A percentile compares a stretch with the other conserved stretches of the same genome.
Evolutionary conservation across 2,888 invertebrate species (phyloP).

Genomic region (Drosophila neotestacea): DNA sequence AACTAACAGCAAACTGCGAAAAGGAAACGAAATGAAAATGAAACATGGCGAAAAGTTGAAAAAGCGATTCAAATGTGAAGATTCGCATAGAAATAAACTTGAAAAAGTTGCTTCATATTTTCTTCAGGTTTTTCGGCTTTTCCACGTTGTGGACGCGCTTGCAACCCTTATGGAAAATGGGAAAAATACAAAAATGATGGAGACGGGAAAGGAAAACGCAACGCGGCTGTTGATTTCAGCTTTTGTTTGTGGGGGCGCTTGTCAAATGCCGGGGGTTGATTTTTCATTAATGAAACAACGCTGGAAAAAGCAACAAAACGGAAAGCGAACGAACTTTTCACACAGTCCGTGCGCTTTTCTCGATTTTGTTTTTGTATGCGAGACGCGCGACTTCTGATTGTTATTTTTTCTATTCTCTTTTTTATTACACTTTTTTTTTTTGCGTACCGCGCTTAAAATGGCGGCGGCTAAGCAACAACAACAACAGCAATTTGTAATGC

Average conservation of each 20-base stretch:
- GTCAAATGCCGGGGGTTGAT: constrained; percentile 67
- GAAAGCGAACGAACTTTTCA: constrained; percentile 60
- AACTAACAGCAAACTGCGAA: constrained; percentile 26
- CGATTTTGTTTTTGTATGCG: constrained; percentile 45
- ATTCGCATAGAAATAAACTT: constrained; percentile 71
- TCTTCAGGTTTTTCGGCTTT: constrained; percentile 33
- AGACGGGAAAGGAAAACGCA: constrained; percentile 12
- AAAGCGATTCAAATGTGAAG: constrained; percentile 38
- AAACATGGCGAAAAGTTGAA: constrained; percentile 29
- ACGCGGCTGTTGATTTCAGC: constrained; percentile 59
- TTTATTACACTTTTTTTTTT: constrained; percentile 15
- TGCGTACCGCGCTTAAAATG: constrained; percentile 65
- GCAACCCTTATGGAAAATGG: constrained; percentile 65
- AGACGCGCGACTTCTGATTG: constrained; percentile 14
- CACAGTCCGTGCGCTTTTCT: constrained; percentile 48
- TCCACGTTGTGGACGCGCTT: constrained; percentile 1
- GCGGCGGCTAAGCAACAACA: constrained; percentile 48
- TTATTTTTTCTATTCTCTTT: constrained; percentile 25
- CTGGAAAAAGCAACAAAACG: constrained; percentile 38
- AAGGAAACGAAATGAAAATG: constrained; percentile 47
- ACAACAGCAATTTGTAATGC: constrained; percentile 24
- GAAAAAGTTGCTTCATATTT: constrained; percentile 46
- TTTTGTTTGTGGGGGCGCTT: constrained; percentile 72
- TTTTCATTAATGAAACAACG: constrained; percentile 74
- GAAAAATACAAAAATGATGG: constrained; percentile 37